Base-by-base conservation (phyloP, 2,113 vertebrate species). In the Cariama cristata region DNA sequence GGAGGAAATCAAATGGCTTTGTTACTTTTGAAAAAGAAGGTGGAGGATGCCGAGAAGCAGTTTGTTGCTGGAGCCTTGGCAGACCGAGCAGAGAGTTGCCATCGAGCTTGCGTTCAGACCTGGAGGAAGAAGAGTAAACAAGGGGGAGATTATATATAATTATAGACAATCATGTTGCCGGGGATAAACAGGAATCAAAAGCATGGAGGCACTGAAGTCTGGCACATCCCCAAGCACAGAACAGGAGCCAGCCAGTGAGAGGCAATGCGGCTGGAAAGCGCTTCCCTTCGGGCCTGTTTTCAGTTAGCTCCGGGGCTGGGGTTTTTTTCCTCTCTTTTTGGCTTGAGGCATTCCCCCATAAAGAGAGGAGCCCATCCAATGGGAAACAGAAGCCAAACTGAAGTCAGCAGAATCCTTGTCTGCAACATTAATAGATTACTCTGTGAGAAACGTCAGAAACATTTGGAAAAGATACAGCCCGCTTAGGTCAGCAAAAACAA, bases 71-170 rank as follows among this genome's bases (percentile, higher is more conserved):
- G 55, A 35, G 66, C 91, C 77, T 33, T 47, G 90, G 96, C 96
- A 96, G 79, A 77, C 40, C 1, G 50, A 74, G 97, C 93, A 55
- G 33, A 92, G 79, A 96, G 95, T 80, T 95, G 86, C 95, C 95
- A 71, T 35, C 67, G 28, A 97, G 96, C 91, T 90, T 33, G 17
- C 15, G 21, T 88, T 97, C 97, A 95, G 94, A 97, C 97, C 97
- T 97, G 77, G 64, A 97, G 94, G 92, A 97, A 97, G 97, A 95
- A 95, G 97, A 96, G 97, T 97, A 98, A 98, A 98, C 97, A 97
- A 97, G 97, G 64, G 95, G 95, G 88, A 98, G 98, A 98, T 98
- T 98, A 98, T 96, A 95, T 94, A 82, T 98, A 98, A 98, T 98
- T 98, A 98, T n/a, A 98, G 97, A 96, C 98, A 98, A 98, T 98